Evolutionary conservation across 2,888 invertebrate genomes (phyloP).

Genomic region (Lasius platythorax): DNA sequence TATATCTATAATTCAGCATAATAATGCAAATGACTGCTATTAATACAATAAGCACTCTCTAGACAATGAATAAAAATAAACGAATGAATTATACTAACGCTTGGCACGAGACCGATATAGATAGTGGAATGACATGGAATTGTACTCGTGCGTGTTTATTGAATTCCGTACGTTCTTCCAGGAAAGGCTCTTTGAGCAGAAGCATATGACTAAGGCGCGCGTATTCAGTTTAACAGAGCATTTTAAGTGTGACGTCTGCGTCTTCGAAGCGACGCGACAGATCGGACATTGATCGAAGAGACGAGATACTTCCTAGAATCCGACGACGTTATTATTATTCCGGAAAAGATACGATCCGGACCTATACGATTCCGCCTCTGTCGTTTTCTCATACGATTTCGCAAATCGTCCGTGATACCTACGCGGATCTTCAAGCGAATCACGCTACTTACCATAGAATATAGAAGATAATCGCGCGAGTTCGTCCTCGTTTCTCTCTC

Average conservation of each 20-base stretch:
- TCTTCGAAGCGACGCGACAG: background rate
- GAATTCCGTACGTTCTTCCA: background rate
- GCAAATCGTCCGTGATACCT: background rate
- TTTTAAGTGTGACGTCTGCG: background rate
- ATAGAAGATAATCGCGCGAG: background rate
- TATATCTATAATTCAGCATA: background rate
- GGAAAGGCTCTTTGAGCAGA: background rate
- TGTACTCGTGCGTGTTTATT: conserved; percentile 28
- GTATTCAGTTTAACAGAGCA: background rate
- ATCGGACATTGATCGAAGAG: background rate
- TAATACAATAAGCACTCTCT: background rate
- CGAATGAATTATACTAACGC: background rate
- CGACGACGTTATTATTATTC: background rate
- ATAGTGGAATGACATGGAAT: conserved; percentile 1
- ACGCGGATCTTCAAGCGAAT: background rate
- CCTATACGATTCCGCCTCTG: background rate
- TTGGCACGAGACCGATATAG: background rate
- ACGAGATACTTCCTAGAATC: background rate
- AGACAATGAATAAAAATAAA: background rate
- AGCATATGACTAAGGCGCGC: conserved; percentile 2
- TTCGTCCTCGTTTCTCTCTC: background rate
- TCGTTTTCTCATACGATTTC: background rate
- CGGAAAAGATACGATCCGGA: background rate
- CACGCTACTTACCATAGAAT: background rate
- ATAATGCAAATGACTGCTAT: background rate